Evolutionary conservation across 2,888 invertebrate genomes (phyloP).

Genomic region (Epistrophe grossulariae): DNA sequence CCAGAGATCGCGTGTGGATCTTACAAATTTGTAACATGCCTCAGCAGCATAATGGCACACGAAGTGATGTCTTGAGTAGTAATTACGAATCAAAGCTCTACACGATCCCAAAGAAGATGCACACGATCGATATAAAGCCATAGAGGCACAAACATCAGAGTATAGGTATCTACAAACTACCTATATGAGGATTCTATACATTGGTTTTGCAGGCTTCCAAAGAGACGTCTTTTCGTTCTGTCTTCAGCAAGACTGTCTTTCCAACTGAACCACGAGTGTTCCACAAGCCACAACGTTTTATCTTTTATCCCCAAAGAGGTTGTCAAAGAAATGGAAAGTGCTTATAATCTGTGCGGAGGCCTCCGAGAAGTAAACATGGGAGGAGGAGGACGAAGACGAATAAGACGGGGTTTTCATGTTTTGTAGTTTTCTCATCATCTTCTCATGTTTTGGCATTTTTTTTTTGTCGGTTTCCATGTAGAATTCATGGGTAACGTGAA

Average conservation of each 20-base stretch:
- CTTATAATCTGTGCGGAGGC: background rate
- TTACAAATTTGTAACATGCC: conserved; percentile 63
- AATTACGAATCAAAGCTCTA: conserved; percentile 67
- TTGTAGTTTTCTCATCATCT: conserved; percentile 18
- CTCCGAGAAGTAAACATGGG: background rate
- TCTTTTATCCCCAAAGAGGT: conserved; percentile 42
- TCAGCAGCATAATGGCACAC: conserved; percentile 42
- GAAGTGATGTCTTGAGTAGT: conserved; percentile 49
- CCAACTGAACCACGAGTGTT: conserved; percentile 67
- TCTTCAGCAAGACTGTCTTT: conserved; percentile 48
- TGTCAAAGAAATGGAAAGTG: conserved; percentile 61
- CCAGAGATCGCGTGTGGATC: conserved; percentile 58
- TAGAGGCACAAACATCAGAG: background rate
- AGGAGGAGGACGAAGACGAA: background rate
- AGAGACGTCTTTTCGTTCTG: conserved; percentile 18
- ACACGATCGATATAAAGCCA: conserved; percentile 48
- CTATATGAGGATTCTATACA: conserved; percentile 3
- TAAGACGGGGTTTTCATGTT: background rate
- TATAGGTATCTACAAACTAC: no score
- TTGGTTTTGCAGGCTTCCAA: conserved; percentile 4
- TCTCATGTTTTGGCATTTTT: conserved; percentile 1
- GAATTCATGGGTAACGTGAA: conserved; percentile 37
- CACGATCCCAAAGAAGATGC: conserved; percentile 63
- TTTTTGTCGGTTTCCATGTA: conserved; percentile 10
- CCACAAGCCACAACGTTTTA: conserved; percentile 66